Evolutionary conservation across 2,113 vertebrate species (phyloP).

Genomic region (Etheostoma cragini): DNA sequence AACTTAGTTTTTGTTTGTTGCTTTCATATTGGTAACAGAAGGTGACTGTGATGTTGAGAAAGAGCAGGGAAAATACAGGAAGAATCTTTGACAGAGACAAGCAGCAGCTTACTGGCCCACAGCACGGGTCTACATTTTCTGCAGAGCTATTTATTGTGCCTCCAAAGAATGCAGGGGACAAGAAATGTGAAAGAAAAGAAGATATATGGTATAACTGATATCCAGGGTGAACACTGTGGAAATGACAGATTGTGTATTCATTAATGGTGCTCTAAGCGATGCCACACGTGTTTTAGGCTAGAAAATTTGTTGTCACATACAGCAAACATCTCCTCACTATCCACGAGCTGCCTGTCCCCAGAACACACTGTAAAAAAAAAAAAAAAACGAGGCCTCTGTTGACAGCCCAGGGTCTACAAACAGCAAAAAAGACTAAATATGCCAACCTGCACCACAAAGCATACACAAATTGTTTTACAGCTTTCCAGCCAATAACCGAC

Average conservation of each 20-base stretch:
- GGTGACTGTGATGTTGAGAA: not conserved
- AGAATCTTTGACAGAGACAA: not conserved
- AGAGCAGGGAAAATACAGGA: not conserved
- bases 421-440: too few relatives aligned
- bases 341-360: too few relatives aligned
- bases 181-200: conserved; percentile 1
- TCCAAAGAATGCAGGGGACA: not conserved
- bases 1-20: not conserved
- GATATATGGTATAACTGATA: not conserved
- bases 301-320: too few relatives aligned
- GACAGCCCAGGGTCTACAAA: too few relatives aligned
- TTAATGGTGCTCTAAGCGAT: not conserved
- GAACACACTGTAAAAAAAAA: too few relatives aligned
- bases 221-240: not conserved
- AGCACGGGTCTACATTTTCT: not conserved
- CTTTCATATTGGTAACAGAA: not conserved
- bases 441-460: too few relatives aligned
- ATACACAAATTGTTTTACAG: too few relatives aligned
- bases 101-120: not conserved
- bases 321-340: too few relatives aligned
- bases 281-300: too few relatives aligned
- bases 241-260: conserved; percentile 11
- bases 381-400: too few relatives aligned
- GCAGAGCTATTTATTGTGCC: conserved; percentile 5
- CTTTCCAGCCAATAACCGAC: too few relatives aligned